A percentile compares a stretch with the other conserved stretches of the same genome.
These are phyloP conservation scores for Drosophila baimaii DNA, from an alignment of 1,140 invertebrate genomes.

Conservation along the genomic window DNA sequence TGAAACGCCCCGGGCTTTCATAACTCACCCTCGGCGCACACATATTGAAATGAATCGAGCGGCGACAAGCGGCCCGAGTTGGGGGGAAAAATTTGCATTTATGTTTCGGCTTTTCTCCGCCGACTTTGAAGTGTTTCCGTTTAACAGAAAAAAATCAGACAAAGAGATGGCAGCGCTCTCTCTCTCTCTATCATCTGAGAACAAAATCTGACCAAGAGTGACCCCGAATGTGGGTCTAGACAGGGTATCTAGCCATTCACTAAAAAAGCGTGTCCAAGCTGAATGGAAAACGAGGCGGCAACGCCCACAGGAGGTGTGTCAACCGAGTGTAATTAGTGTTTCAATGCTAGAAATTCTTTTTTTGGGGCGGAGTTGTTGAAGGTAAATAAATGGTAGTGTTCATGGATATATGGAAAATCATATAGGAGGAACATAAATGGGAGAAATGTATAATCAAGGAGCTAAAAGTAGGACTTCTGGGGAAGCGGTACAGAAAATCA, in stretches of 20 bases:
- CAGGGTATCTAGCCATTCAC: slow-evolving; percentile 16
- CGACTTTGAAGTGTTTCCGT: slow-evolving; percentile 60
- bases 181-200: not conserved
- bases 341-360: slow-evolving; percentile 30
- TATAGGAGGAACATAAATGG: not conserved
- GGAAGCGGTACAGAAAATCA: not conserved
- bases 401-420: slow-evolving; percentile 7
- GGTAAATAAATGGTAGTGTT: slow-evolving; percentile 38
- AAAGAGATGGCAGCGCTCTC: not conserved
- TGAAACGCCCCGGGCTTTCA: slow-evolving; percentile 73
- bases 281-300: slow-evolving; percentile 7
- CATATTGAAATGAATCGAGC: slow-evolving; percentile 60
- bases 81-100: slow-evolving; percentile 67
- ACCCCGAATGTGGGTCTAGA: slow-evolving; percentile 31
- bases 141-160: slow-evolving; percentile 25
- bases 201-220: slow-evolving; percentile 29
- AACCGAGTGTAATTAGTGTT: slow-evolving; percentile 47
- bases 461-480: not conserved
- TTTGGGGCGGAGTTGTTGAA: slow-evolving; percentile 37
- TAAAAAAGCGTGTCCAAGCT: slow-evolving; percentile 24
- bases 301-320: slow-evolving; percentile 27
- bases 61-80: too few relatives aligned
- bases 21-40: slow-evolving; percentile 47
- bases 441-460: not conserved
- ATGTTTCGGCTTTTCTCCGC: slow-evolving; percentile 25